These are phyloP conservation scores for Mystacornis crossleyi DNA, from an alignment of 2,113 vertebrate genomes.

Conservation along the genomic window DNA sequence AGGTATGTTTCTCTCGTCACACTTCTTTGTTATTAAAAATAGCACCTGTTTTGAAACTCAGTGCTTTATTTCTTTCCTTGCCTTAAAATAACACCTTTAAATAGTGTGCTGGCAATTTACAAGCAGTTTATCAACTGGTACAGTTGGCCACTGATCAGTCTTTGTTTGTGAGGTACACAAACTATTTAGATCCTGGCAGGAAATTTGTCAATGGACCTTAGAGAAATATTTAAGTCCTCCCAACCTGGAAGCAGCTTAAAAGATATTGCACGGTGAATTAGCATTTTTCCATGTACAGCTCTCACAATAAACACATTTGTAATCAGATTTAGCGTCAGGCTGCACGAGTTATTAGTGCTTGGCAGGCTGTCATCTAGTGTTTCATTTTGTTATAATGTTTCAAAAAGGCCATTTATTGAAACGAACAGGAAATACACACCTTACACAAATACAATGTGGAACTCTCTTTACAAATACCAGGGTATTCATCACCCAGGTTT, in stretches of 20 bases:
- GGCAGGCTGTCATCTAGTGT: not conserved
- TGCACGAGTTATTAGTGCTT: not conserved
- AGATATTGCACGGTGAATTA: slow-evolving; percentile 16
- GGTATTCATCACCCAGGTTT: not conserved
- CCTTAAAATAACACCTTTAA: not conserved
- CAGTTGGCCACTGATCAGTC: not conserved
- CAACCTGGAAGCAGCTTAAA: slow-evolving; percentile 34
- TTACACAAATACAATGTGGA: not conserved
- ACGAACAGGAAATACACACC: slow-evolving; percentile 14
- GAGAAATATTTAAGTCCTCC: not conserved
- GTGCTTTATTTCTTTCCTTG: not conserved
- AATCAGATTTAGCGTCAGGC: slow-evolving; percentile 42
- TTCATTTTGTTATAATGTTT: slow-evolving; percentile 1
- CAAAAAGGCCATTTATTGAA: not conserved
- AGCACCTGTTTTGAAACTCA: not conserved
- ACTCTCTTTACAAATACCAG: not conserved
- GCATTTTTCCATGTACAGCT: not conserved
- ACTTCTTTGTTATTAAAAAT: not conserved
- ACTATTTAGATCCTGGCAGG: not conserved
- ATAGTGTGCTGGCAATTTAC: not conserved
- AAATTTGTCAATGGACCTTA: not conserved
- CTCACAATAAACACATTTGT: not conserved
- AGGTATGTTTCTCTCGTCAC: not conserved
- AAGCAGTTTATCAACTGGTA: not conserved
- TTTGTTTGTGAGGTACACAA: not conserved